Conservation (phyloP, 2,888 invertebrate genomes). For the Eueremaeus valkanovi region DNA sequence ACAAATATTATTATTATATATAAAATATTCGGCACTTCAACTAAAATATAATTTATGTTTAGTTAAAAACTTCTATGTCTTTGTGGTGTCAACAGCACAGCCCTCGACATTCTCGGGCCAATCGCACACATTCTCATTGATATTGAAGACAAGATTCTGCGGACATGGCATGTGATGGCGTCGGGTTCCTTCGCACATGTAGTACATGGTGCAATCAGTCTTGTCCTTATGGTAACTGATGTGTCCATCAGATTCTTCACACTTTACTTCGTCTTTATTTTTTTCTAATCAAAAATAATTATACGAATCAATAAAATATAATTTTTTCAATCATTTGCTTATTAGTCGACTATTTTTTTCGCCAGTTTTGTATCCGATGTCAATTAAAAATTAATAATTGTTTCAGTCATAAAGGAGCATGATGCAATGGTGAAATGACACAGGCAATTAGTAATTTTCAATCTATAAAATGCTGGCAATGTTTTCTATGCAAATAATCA, state of each 20-base stretch:
- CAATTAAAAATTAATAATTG: no score
- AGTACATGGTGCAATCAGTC: conserved; percentile 87
- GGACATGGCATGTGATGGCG: conserved; percentile 94
- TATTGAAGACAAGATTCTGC: conserved; percentile 83
- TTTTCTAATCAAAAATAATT: conserved; percentile 38
- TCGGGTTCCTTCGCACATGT: conserved; percentile 91
- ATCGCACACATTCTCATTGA: conserved; percentile 88
- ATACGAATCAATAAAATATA: background rate
- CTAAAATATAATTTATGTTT: background rate
- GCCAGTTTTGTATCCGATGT: no score
- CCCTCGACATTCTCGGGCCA: conserved; percentile 58
- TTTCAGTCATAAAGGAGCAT: no score
- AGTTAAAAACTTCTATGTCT: background rate
- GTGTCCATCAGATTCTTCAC: conserved; percentile 91
- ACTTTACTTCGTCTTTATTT: conserved; percentile 77
- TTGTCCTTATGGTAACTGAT: conserved; percentile 88
- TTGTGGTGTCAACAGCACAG: conserved; percentile 35
- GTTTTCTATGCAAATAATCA: background rate
- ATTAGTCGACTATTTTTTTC: no score
- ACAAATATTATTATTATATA: no score
- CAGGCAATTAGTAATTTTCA: no score
- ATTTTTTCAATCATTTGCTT: background rate
- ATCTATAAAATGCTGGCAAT: no score
- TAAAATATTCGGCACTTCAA: conserved; percentile 24
- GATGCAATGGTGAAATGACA: no score